phyloP scores from a whole-genome alignment of 2,113 vertebrate genomes.

The Miniopterus natalensis region DNA sequence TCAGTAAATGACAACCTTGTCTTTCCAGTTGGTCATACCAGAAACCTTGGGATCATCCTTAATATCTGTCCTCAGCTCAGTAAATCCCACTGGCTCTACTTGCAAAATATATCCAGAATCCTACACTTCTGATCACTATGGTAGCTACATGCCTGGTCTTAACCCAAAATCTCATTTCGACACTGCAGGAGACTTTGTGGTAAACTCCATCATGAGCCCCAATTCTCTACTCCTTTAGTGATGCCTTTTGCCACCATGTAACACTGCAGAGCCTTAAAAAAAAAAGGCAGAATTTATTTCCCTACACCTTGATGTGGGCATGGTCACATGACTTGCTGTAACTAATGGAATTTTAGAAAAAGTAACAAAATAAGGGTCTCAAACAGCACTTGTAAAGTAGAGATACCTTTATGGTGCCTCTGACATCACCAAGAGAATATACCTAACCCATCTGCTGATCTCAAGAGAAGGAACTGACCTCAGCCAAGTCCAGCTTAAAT shows the following conservation, averaged over 20 bases:
- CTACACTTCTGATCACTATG: not conserved
- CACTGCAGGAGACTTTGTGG: not conserved
- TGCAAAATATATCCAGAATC: not conserved
- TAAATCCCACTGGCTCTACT: not conserved
- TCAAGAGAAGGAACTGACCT: not conserved
- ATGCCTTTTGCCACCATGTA: not conserved
- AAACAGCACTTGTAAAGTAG: not conserved
- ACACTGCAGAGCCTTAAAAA: not conserved
- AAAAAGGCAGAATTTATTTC: not conserved
- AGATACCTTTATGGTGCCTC: not conserved
- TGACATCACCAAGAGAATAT: not conserved
- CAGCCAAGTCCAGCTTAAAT: not conserved
- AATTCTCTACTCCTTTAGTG: not conserved
- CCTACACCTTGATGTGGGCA: not conserved
- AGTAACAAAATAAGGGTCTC: not conserved
- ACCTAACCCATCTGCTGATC: not conserved
- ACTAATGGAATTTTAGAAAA: not conserved
- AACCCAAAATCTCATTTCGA: not conserved
- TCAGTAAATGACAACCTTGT: not conserved
- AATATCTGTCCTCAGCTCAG: not conserved
- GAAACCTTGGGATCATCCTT: not conserved
- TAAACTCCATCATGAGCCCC: not conserved
- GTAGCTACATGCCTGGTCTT: not conserved
- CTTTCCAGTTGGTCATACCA: not conserved
- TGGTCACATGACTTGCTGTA: not conserved